Evolutionary conservation across 2,113 vertebrate genomes (phyloP).

Genomic region (Turdus rufiventris): DNA sequence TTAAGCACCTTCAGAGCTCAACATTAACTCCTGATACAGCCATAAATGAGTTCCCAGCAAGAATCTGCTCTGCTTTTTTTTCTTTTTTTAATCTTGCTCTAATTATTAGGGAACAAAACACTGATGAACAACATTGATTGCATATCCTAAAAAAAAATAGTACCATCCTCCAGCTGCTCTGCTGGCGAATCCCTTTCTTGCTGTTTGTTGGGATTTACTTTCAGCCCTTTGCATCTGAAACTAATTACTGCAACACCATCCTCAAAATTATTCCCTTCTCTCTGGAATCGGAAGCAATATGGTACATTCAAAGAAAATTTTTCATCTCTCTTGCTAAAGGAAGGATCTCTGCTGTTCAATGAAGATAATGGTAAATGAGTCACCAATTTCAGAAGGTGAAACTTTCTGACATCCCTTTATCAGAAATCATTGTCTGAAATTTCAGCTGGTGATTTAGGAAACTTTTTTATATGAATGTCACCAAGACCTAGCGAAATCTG

Average conservation of each 20-base stretch:
- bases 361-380: slow-evolving; percentile 38
- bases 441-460: slow-evolving; percentile 63
- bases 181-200: slow-evolving; percentile 39
- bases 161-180: slow-evolving; percentile 45
- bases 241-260: slow-evolving; percentile 19
- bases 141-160: neutral
- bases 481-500: slow-evolving; percentile 53
- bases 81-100: neutral
- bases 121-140: slow-evolving; percentile 39
- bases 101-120: slow-evolving; percentile 44
- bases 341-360: neutral
- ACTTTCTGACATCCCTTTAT: slow-evolving; percentile 20
- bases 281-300: slow-evolving; percentile 43
- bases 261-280: slow-evolving; percentile 38
- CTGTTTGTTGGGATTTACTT: slow-evolving; percentile 55
- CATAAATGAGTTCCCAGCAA: neutral
- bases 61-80: neutral
- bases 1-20: slow-evolving; percentile 15
- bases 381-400: slow-evolving; percentile 55
- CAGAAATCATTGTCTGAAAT: slow-evolving; percentile 52
- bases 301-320: slow-evolving; percentile 42
- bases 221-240: slow-evolving; percentile 9
- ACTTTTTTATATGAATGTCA: slow-evolving; percentile 53
- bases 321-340: slow-evolving; percentile 28
- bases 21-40: neutral